Base-by-base conservation (phyloP, 2,113 vertebrate genomes). In the Rhegmatorhina hoffmannsi region DNA sequence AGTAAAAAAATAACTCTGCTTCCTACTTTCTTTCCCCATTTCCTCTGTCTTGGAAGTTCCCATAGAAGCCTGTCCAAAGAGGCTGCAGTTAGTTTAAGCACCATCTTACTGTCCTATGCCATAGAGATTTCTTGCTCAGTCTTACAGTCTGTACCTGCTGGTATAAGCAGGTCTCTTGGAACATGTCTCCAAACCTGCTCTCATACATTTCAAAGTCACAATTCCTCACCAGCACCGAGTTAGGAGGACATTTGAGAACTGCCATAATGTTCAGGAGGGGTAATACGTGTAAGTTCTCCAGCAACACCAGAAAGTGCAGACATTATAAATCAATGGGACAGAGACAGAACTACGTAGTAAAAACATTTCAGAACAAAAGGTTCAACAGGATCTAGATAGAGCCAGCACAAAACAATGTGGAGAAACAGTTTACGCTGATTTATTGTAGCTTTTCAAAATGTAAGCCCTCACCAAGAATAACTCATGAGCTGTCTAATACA, bases 331-430 rank as follows among this genome's bases (percentile, higher is more conserved):
- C 96, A 94, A 20, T 1, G 6, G 73, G 36, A 47, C 52, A 67
- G 68, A 59, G 88, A 43, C 79, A 82, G 49, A 68, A 79, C 23
- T 10, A n/a, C 40, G 52, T 52, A 82, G 84, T 58, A 67, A 80
- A 60, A 77, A 88, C 34, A 92, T 96, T 96, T 96, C 80, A 88
- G 87, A 84, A 86, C 38, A 89, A 94, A 95, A 83, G 33, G 73
- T 87, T 93, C 87, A 84, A 91, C 85, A 67, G 85, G 84, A 89
- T 87, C 82, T 84, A 87, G 84, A 74, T 47, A 68, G 76, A 90
- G 84, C 69, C 81, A 92, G 89, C 40, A 89, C 15, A 84, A 77
- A 94, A 93, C 79, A 81, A 69, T 70, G 67, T 36, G 67, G 70
- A 94, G 46, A 78, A 95, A 75, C 38, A 74, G 87, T 90, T 90